A percentile compares a stretch with the other conserved stretches of the same genome.
Evolutionary conservation across 2,888 invertebrate species (phyloP).

Genomic region (Cephus runcator): DNA sequence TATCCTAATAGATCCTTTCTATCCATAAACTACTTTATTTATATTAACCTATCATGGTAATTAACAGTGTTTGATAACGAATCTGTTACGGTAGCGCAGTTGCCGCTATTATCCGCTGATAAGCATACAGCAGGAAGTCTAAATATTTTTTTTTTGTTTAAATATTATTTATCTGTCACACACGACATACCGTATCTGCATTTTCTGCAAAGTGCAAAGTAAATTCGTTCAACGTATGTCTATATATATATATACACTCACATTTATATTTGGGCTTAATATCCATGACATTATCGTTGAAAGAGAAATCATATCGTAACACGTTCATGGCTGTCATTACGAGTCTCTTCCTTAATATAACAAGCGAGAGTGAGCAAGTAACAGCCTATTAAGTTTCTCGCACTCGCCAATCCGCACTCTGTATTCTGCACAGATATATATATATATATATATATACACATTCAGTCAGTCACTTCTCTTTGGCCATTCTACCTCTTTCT

Average conservation of each 20-base stretch:
- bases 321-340: background rate
- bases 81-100: background rate
- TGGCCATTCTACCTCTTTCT: conserved; percentile 14
- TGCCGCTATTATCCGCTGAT: background rate
- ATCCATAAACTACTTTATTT: background rate
- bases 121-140: background rate
- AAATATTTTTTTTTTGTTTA: background rate
- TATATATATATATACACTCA: too few relatives aligned
- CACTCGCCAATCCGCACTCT: conserved; percentile 5
- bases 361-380: background rate
- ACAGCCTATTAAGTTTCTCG: background rate
- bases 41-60: background rate
- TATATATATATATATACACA: background rate
- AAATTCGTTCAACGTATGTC: background rate
- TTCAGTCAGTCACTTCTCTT: conserved; percentile 13
- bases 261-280: background rate
- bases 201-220: background rate
- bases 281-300: background rate
- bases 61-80: background rate
- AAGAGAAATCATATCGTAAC: background rate
- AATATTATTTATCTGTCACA: background rate
- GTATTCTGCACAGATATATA: background rate
- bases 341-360: background rate
- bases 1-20: background rate
- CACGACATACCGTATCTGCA: background rate